Conservation (phyloP, 2,888 invertebrate genomes). For the Trisateles emortualis region DNA sequence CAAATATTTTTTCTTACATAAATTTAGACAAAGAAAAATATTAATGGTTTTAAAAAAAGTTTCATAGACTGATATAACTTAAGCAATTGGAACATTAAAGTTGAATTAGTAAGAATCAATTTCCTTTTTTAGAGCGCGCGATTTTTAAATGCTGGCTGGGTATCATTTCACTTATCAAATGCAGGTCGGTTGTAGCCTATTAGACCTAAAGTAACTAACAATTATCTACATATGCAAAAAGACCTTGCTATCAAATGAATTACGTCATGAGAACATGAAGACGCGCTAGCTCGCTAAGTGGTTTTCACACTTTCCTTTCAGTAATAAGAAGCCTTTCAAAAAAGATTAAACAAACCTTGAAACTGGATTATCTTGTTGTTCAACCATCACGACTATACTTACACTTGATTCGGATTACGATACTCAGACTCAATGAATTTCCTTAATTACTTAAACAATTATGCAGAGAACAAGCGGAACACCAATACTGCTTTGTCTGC, state of each 20-base stretch:
- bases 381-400: neutral
- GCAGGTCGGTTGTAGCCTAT: too few species aligned
- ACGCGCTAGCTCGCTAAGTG: neutral
- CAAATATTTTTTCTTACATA: too few species aligned
- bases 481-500: slow-evolving; percentile 18
- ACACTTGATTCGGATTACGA: neutral
- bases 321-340: slow-evolving; percentile 1
- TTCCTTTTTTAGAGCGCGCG: too few species aligned
- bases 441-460: slow-evolving; percentile 2
- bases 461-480: neutral
- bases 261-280: neutral
- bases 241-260: neutral
- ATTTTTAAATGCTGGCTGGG: too few species aligned
- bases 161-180: too few species aligned
- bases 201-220: too few species aligned
- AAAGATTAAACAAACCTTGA: slow-evolving; percentile 3
- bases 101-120: too few species aligned
- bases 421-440: slow-evolving; percentile 2
- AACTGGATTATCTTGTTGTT: slow-evolving; percentile 4
- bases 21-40: too few species aligned
- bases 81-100: too few species aligned
- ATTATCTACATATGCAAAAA: neutral
- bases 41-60: too few species aligned
- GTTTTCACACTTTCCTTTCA: slow-evolving; percentile 5
- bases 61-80: too few species aligned